A percentile compares a stretch with the other conserved stretches of the same genome.
Conservation (phyloP, 2,888 invertebrate genomes). For the Tolmerus cingulatus region DNA sequence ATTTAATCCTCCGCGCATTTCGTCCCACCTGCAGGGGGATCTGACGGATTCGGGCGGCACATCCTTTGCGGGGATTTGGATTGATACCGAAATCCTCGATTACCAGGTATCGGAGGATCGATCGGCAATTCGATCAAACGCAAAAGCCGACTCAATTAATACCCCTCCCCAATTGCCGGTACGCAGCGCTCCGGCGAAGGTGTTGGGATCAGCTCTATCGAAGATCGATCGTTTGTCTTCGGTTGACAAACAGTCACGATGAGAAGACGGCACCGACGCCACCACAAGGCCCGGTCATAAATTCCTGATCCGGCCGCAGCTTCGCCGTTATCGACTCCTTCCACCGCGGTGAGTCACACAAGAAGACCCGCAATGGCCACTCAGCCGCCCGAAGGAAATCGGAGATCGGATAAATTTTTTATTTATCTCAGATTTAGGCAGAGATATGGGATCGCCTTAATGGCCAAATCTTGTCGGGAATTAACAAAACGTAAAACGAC, state of each 20-base stretch:
- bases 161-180: conserved; percentile 45
- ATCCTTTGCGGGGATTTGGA: neutral
- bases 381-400: neutral
- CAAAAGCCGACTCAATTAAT: conserved; percentile 52
- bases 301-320: conserved; percentile 3
- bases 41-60: conserved; percentile 10
- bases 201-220: conserved; percentile 39
- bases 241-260: conserved; percentile 44
- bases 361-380: neutral
- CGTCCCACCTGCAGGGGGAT: neutral
- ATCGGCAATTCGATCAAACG: conserved; percentile 50
- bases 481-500: conserved; percentile 75
- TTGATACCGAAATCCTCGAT: neutral
- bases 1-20: neutral
- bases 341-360: conserved; percentile 20
- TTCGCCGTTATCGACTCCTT: conserved; percentile 35
- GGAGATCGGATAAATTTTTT: conserved; percentile 42
- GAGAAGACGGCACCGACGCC: conserved; percentile 39
- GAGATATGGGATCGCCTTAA: conserved; percentile 69
- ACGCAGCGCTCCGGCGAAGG: conserved; percentile 9
- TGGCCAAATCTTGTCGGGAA: conserved; percentile 75
- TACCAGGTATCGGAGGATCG: neutral
- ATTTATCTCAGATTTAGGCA: conserved; percentile 51
- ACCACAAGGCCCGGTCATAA: conserved; percentile 19
- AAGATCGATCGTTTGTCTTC: conserved; percentile 44